These are phyloP conservation scores for Drosophila repletoides DNA, from an alignment of 1,140 invertebrate species.

Conservation along the genomic window DNA sequence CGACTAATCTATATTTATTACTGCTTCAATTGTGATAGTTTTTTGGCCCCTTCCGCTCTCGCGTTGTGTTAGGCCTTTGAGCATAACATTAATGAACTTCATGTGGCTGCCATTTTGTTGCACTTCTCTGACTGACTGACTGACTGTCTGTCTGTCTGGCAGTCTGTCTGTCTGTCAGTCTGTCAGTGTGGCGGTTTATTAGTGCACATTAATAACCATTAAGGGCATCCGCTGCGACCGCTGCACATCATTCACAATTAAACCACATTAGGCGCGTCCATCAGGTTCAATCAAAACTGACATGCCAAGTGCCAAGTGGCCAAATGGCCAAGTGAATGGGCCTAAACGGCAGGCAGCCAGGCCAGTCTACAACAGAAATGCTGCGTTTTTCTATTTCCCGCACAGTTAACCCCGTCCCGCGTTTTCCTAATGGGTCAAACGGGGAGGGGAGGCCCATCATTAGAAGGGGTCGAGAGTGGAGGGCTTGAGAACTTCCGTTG, in stretches of 20 bases:
- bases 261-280: slow-evolving; percentile 63
- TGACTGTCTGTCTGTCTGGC: neutral
- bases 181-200: slow-evolving; percentile 27
- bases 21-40: no score
- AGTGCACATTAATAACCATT: slow-evolving; percentile 60
- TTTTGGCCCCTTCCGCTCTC: no score
- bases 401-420: neutral
- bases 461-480: slow-evolving; percentile 26
- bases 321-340: slow-evolving; percentile 17
- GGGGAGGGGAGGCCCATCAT: no score
- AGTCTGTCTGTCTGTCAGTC: neutral
- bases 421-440: no score
- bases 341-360: slow-evolving; percentile 7
- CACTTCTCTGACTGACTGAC: slow-evolving; percentile 6
- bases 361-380: slow-evolving; percentile 40
- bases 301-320: slow-evolving; percentile 50
- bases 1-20: no score
- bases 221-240: slow-evolving; percentile 25
- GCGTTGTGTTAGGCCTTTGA: neutral
- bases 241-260: slow-evolving; percentile 70
- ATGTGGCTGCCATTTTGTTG: slow-evolving; percentile 12
- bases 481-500: slow-evolving; percentile 16
- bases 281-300: slow-evolving; percentile 74
- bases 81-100: slow-evolving; percentile 15
- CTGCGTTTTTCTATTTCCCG: no score